These are phyloP conservation scores for Trichonephila clavipes DNA, from an alignment of 1,140 invertebrate species.

Conservation along the genomic window DNA sequence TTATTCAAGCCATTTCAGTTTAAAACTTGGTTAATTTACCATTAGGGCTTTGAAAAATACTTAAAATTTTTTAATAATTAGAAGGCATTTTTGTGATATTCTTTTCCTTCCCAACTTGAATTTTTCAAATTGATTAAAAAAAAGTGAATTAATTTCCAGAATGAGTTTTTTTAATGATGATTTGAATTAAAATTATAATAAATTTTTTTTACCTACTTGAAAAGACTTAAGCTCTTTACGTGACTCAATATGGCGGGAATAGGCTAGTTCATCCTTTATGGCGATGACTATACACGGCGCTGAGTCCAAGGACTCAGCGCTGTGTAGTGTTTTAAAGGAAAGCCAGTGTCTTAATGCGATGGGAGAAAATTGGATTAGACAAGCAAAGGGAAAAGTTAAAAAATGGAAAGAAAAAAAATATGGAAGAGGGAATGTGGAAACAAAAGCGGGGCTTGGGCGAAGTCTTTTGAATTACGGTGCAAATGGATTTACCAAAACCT, in stretches of 20 bases:
- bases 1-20: no score
- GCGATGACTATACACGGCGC: neutral
- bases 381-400: slow-evolving; percentile 28
- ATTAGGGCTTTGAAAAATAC: no score
- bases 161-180: no score
- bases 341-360: slow-evolving; percentile 59
- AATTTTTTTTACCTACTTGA: neutral
- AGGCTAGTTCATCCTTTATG: neutral
- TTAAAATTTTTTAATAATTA: no score
- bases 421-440: slow-evolving; percentile 36
- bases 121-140: no score
- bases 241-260: slow-evolving; percentile 45
- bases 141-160: no score
- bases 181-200: neutral
- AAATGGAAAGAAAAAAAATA: slow-evolving; percentile 53
- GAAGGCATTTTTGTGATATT: no score
- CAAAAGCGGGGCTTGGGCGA: slow-evolving; percentile 12
- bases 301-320: neutral
- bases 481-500: slow-evolving; percentile 72
- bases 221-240: neutral
- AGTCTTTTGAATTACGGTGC: slow-evolving; percentile 65
- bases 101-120: no score
- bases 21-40: no score
- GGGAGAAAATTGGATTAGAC: slow-evolving; percentile 65
- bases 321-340: slow-evolving; percentile 63